A percentile compares a stretch with the other conserved stretches of the same genome.
Evolutionary conservation across 2,888 invertebrate genomes (phyloP).

Genomic region (Ypsolopha sequella): DNA sequence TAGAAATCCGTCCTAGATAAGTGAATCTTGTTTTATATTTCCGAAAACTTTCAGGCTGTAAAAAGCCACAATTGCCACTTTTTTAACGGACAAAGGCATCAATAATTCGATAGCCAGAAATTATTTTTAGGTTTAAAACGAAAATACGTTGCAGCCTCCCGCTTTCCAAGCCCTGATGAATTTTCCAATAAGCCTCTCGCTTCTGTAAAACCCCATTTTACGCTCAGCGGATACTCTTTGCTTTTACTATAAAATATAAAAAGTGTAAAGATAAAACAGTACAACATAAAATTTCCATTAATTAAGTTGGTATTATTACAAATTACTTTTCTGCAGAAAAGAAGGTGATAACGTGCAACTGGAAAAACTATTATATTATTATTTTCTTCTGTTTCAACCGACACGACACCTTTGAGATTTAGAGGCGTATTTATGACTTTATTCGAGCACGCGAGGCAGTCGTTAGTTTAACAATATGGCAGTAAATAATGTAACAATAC

Average conservation of each 20-base stretch:
- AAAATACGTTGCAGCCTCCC: slow-evolving; percentile 21
- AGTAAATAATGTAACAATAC: slow-evolving; percentile 23
- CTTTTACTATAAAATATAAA: too few relatives aligned
- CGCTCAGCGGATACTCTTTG: slow-evolving; percentile 13
- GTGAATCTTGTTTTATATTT: too few relatives aligned
- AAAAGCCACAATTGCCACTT: too few relatives aligned
- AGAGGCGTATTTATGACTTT: slow-evolving; percentile 17
- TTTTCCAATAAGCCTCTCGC: slow-evolving; percentile 34
- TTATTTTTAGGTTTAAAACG: slow-evolving; percentile 24
- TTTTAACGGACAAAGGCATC: not conserved
- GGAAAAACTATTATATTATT: slow-evolving; percentile 12
- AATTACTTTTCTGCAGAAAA: too few relatives aligned
- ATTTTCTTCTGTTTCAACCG: slow-evolving; percentile 4
- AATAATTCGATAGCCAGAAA: slow-evolving; percentile 6
- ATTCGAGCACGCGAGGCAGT: slow-evolving; percentile 32
- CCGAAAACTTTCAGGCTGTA: too few relatives aligned
- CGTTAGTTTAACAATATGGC: slow-evolving; percentile 26
- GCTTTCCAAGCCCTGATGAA: slow-evolving; percentile 18
- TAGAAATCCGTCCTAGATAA: too few relatives aligned
- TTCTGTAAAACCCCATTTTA: slow-evolving; percentile 23
- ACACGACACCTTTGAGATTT: slow-evolving; percentile 12
- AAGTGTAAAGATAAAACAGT: too few relatives aligned
- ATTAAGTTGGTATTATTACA: too few relatives aligned
- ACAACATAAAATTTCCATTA: too few relatives aligned
- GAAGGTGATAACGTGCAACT: too few relatives aligned